Conservation (phyloP, 2,113 vertebrate genomes). For the Eleginops maclovinus region DNA sequence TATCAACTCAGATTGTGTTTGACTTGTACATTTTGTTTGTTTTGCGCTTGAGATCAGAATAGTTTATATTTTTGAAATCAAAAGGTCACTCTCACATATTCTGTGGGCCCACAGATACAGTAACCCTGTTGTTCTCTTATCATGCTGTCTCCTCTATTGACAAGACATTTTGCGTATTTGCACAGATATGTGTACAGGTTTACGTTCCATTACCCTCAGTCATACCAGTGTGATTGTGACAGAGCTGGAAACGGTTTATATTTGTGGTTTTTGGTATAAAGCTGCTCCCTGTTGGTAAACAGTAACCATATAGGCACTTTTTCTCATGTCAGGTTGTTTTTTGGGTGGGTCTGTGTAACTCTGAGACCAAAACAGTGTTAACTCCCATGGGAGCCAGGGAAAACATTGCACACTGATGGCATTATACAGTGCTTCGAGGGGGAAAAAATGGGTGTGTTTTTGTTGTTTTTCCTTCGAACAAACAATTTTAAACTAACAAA, state of each 20-base stretch:
- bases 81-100: slow-evolving; percentile 17
- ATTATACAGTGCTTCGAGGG: not conserved
- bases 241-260: slow-evolving; percentile 10
- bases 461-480: not conserved
- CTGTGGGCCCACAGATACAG: not conserved
- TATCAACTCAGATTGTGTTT: slow-evolving; percentile 29
- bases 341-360: not conserved
- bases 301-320: slow-evolving; percentile 11
- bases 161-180: slow-evolving; percentile 14
- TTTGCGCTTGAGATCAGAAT: not conserved
- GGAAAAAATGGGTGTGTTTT: not conserved
- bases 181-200: slow-evolving; percentile 25
- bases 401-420: not conserved
- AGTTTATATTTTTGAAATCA: not conserved
- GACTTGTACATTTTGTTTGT: slow-evolving; percentile 34
- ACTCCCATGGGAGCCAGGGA: not conserved
- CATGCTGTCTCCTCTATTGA: not conserved
- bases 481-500: not conserved
- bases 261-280: slow-evolving; percentile 19
- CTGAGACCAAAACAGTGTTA: not conserved
- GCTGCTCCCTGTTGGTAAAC: not conserved
- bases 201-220: slow-evolving; percentile 32
- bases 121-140: not conserved
- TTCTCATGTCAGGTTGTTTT: not conserved
- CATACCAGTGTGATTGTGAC: slow-evolving; percentile 13